Evolutionary conservation across 2,113 vertebrate genomes (phyloP).

Genomic region (Toxostoma redivivum): DNA sequence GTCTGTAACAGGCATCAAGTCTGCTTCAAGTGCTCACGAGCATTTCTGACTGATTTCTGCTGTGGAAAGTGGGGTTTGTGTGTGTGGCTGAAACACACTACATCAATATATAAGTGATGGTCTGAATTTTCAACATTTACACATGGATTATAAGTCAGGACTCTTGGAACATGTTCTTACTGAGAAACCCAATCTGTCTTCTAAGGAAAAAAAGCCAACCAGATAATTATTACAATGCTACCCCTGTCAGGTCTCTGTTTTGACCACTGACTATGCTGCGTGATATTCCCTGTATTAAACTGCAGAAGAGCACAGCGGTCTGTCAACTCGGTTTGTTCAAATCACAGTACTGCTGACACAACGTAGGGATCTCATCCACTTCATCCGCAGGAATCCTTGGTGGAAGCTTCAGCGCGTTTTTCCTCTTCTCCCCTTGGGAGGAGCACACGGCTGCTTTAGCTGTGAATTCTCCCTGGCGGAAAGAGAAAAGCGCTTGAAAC

Average conservation of each 20-base stretch:
- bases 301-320: neutral
- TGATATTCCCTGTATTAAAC: neutral
- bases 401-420: neutral
- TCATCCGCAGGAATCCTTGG: neutral
- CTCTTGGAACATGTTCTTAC: neutral
- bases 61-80: neutral
- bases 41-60: neutral
- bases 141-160: neutral
- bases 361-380: neutral
- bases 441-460: neutral
- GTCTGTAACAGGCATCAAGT: neutral
- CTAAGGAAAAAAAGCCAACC: neutral
- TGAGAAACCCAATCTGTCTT: neutral
- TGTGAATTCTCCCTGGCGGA: neutral
- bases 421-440: neutral
- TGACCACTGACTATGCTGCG: no score
- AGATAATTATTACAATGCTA: neutral
- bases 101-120: fast-evolving
- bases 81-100: neutral
- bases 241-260: neutral
- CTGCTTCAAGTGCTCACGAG: fast-evolving
- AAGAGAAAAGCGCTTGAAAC: fast-evolving
- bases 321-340: neutral
- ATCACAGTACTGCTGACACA: fast-evolving
- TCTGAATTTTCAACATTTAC: neutral